phyloP scores from a whole-genome alignment of 2,797 vertebrate species.

The Halcyon chelicuti region DNA sequence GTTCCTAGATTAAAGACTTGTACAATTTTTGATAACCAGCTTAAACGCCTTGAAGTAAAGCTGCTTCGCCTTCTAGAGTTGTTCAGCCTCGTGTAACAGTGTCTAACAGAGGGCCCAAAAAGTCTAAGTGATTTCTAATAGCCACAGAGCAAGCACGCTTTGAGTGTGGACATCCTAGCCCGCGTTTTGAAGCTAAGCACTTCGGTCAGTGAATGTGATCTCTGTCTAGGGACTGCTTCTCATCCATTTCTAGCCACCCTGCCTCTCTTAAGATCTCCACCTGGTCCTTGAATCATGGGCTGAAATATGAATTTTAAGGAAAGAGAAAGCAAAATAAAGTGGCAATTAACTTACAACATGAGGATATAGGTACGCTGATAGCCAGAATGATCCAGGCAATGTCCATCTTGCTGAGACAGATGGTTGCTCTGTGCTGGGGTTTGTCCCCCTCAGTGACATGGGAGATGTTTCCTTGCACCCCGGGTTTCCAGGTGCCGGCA shows the following conservation, averaged over 20 bases:
- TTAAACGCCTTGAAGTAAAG: background rate
- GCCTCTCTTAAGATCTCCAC: background rate
- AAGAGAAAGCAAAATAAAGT: background rate
- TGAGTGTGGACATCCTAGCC: background rate
- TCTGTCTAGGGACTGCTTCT: background rate
- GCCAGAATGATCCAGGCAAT: slow-evolving; percentile 96
- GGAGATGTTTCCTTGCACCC: slow-evolving; percentile 85
- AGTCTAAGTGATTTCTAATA: background rate
- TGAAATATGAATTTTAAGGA: background rate
- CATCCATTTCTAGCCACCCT: background rate
- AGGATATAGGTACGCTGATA: slow-evolving; percentile 94
- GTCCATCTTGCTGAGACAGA: slow-evolving; percentile 96
- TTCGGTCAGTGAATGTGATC: background rate
- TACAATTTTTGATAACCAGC: background rate
- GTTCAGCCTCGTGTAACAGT: background rate
- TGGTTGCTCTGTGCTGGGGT: slow-evolving; percentile 84
- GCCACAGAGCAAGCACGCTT: background rate
- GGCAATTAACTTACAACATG: slow-evolving; percentile 92
- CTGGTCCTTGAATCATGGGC: background rate
- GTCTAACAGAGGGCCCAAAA: background rate
- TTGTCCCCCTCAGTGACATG: slow-evolving; percentile 85
- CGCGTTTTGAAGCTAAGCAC: background rate
- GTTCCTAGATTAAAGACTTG: background rate
- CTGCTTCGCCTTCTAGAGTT: background rate
- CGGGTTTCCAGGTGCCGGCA: slow-evolving; percentile 86